Conservation (phyloP, 2,888 invertebrate species). For the Notodonta ziczac region DNA sequence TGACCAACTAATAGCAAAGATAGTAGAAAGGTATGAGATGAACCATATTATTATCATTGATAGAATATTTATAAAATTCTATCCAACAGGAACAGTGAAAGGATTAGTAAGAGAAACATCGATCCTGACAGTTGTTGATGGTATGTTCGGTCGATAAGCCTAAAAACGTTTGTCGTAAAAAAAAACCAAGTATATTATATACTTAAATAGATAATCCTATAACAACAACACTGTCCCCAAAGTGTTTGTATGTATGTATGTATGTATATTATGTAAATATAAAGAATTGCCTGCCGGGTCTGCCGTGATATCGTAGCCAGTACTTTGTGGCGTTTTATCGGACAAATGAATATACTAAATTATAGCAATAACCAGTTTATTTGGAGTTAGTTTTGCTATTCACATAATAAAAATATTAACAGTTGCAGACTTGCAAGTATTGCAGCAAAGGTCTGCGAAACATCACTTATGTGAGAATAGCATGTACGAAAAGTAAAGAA, state of each 20-base stretch:
- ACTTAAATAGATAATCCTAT: constrained; percentile 32
- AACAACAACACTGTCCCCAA: constrained; percentile 38
- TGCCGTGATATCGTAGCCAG: constrained; percentile 78
- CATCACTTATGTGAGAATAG: constrained; percentile 59
- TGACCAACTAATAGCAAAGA: constrained; percentile 31
- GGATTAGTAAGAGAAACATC: background rate
- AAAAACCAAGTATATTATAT: constrained; percentile 13
- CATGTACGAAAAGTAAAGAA: constrained; percentile 42
- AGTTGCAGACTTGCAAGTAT: constrained; percentile 69
- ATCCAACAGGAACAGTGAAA: background rate
- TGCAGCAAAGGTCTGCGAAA: constrained; percentile 64
- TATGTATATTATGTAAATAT: constrained; percentile 28
- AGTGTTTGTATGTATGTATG: constrained; percentile 34
- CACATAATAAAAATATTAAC: constrained; percentile 63
- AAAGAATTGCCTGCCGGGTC: constrained; percentile 71
- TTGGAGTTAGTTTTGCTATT: constrained; percentile 83
- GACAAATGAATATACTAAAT: constrained; percentile 74
- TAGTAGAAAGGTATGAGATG: constrained; percentile 7
- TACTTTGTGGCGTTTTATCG: constrained; percentile 84
- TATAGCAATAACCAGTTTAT: constrained; percentile 82
- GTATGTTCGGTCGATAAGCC: constrained; percentile 41
- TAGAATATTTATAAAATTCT: background rate
- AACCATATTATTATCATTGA: background rate
- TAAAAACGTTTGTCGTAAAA: constrained; percentile 31
- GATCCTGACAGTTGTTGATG: background rate